Evolutionary conservation across 2,888 invertebrate genomes (phyloP).

Genomic region (Spatulosminthurus flaviceps): DNA sequence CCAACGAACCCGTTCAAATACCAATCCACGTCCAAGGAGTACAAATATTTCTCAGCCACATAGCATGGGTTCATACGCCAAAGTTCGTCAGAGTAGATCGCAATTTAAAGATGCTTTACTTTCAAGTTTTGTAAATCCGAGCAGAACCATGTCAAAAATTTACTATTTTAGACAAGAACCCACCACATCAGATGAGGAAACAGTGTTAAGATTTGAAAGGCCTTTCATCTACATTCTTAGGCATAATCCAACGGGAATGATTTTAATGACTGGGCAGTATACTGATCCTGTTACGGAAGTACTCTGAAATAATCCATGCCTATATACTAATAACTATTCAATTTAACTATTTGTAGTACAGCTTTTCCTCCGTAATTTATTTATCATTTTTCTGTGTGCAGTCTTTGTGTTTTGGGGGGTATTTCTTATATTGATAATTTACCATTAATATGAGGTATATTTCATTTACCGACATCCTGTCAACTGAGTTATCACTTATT

Average conservation of each 20-base stretch:
- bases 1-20: conserved; percentile 27
- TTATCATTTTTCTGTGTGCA: background rate
- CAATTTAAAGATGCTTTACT: conserved; percentile 45
- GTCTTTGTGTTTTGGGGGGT: background rate
- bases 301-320: background rate
- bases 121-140: conserved; percentile 47
- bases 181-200: conserved; percentile 74
- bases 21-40: conserved; percentile 34
- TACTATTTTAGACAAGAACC: conserved; percentile 50
- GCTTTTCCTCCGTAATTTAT: background rate
- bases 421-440: conserved; percentile 7
- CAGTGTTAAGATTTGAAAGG: conserved; percentile 82
- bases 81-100: conserved; percentile 47
- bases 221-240: conserved; percentile 89
- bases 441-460: background rate
- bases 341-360: background rate
- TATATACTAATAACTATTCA: too few species aligned
- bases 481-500: background rate
- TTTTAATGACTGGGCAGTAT: conserved; percentile 69
- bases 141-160: conserved; percentile 53
- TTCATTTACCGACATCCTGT: conserved; percentile 1
- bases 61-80: conserved; percentile 43
- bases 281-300: conserved; percentile 54
- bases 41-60: conserved; percentile 39
- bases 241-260: conserved; percentile 91